A percentile compares a stretch with the other conserved stretches of the same genome.
phyloP scores from a whole-genome alignment of 2,113 vertebrate species.

The Callithrix jacchus region DNA sequence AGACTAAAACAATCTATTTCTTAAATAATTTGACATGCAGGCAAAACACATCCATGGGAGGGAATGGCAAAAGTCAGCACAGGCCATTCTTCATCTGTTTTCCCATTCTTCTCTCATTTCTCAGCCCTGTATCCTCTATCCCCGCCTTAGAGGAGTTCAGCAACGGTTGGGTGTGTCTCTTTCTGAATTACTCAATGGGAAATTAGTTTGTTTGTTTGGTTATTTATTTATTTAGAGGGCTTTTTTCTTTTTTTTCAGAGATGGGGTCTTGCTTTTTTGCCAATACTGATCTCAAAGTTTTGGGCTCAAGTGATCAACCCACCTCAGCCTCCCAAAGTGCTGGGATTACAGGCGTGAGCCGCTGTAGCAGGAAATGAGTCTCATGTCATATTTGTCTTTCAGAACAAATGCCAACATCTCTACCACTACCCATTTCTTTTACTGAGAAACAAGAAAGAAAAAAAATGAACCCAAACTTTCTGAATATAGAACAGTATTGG shows the following conservation, averaged over 20 bases:
- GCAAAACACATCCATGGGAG: neutral
- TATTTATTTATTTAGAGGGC: too few relatives aligned
- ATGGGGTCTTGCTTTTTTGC: too few relatives aligned
- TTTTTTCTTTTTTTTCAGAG: too few relatives aligned
- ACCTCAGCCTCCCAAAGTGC: too few relatives aligned
- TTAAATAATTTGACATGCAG: neutral
- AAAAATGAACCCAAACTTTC: neutral
- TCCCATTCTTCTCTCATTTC: neutral
- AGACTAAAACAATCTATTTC: neutral
- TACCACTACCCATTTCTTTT: neutral
- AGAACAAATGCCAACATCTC: neutral
- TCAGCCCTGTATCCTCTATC: conserved; percentile 9
- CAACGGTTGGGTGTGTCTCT: neutral
- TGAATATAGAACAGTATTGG: neutral
- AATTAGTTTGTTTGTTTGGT: neutral
- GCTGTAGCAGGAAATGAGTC: neutral
- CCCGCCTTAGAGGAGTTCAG: neutral
- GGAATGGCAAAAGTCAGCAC: neutral
- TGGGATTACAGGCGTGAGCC: too few relatives aligned
- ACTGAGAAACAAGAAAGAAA: neutral
- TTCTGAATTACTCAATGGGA: conserved; percentile 34
- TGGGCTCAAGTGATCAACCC: too few relatives aligned
- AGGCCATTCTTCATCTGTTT: neutral
- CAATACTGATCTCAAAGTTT: too few relatives aligned
- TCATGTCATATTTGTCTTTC: neutral